Evolutionary conservation across 2,113 vertebrate species (phyloP).

Genomic region (Perca flavescens): DNA sequence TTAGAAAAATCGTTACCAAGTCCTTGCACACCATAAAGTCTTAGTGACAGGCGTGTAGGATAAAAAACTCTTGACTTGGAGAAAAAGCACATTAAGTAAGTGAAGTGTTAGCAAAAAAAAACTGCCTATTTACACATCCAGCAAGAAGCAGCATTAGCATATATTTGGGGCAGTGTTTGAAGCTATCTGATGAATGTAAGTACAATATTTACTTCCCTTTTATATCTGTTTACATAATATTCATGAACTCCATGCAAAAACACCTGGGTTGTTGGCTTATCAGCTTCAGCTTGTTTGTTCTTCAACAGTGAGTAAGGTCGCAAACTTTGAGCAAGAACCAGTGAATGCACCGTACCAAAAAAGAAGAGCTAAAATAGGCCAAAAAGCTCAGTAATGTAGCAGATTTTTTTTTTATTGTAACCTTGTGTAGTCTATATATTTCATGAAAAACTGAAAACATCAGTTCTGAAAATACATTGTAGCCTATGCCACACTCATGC

Average conservation of each 20-base stretch:
- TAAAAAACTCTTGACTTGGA: not conserved
- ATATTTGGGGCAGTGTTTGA: not conserved
- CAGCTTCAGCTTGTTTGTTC: not conserved
- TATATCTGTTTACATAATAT: not conserved
- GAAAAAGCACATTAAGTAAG: not conserved
- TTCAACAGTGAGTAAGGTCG: not conserved
- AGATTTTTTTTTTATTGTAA: not conserved
- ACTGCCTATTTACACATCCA: not conserved
- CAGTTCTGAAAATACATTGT: conserved; percentile 5
- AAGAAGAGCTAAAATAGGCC: not conserved
- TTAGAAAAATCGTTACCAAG: not conserved
- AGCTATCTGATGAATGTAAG: not conserved
- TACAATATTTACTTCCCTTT: not conserved
- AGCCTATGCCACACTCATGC: not conserved
- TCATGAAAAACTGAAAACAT: conserved; percentile 1
- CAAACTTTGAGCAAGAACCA: not conserved
- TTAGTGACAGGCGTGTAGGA: not conserved
- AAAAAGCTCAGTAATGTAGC: not conserved
- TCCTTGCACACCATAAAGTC: not conserved
- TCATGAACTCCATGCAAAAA: not conserved
- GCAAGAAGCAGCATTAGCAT: not conserved
- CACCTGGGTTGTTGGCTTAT: not conserved
- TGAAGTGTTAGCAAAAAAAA: not conserved
- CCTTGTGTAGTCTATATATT: not conserved
- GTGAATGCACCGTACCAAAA: not conserved